Evolutionary conservation across 2,797 vertebrate species (phyloP).

Genomic region (Hydrocynus forskahlii): DNA sequence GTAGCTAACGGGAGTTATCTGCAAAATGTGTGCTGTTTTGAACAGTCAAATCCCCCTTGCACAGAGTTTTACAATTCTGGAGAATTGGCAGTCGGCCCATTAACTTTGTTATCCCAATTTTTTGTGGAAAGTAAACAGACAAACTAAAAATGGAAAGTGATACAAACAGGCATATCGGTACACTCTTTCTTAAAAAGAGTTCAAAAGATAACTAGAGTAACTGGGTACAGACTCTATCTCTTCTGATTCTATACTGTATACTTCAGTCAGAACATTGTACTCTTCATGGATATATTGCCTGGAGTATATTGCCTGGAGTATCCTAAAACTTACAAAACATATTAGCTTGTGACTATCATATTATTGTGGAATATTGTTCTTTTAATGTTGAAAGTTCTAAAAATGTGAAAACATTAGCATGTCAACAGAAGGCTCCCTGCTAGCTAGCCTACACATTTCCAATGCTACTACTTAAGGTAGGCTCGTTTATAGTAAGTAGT

Average conservation of each 20-base stretch:
- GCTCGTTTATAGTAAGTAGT: too few species aligned
- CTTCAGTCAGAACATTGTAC: too few species aligned
- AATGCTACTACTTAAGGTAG: neutral
- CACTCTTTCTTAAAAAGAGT: neutral
- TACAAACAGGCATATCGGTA: neutral
- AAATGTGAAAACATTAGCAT: too few species aligned
- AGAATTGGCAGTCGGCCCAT: neutral
- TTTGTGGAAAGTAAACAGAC: neutral
- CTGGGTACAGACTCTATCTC: neutral
- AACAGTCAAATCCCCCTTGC: neutral
- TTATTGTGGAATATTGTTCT: too few species aligned
- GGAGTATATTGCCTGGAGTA: too few species aligned
- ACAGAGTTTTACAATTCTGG: neutral
- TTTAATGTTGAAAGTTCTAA: too few species aligned
- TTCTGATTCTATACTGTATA: neutral
- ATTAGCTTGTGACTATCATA: too few species aligned
- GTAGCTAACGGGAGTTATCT: conserved; percentile 38
- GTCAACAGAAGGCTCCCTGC: too few species aligned
- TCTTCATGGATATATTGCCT: too few species aligned
- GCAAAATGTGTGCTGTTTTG: neutral
- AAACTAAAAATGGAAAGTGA: neutral
- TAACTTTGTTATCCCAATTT: neutral
- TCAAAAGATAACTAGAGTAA: neutral
- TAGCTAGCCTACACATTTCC: neutral
- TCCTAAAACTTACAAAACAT: too few species aligned